phyloP scores from a whole-genome alignment of 35 echinoderm and acorn worm species.

The Lytechinus pictus region DNA sequence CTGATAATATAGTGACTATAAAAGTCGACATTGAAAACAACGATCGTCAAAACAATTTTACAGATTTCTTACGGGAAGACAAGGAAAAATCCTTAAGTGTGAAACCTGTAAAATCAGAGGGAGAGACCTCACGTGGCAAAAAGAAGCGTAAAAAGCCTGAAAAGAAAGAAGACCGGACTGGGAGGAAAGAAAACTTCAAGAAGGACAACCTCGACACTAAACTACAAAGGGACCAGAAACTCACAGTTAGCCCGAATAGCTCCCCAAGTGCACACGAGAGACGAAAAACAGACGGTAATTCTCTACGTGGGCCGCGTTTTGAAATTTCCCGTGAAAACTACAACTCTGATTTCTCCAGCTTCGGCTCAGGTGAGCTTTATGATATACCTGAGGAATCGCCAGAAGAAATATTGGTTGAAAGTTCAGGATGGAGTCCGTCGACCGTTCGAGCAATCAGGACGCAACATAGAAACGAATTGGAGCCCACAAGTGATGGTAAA shows the following conservation, averaged over 20 bases:
- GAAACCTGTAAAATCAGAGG: background rate
- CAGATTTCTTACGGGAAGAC: background rate
- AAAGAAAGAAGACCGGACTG: background rate
- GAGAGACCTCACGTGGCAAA: background rate
- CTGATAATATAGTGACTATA: constrained; percentile 33
- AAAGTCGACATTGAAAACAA: constrained; percentile 64
- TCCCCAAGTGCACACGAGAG: constrained; percentile 11
- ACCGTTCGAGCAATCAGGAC: constrained; percentile 2
- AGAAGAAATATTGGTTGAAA: constrained; percentile 54
- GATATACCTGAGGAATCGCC: constrained; percentile 68
- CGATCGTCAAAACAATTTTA: background rate
- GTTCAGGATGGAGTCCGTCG: constrained; percentile 20
- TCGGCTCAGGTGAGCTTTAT: constrained; percentile 66
- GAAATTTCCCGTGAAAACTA: constrained; percentile 57
- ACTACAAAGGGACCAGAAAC: background rate
- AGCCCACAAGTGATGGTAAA: background rate
- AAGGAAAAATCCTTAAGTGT: background rate
- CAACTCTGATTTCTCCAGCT: constrained; percentile 51
- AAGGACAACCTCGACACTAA: background rate
- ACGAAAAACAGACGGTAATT: background rate
- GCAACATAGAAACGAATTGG: background rate
- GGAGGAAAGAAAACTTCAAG: background rate
- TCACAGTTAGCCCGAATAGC: background rate
- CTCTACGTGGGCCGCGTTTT: constrained; percentile 31
- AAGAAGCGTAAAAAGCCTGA: constrained; percentile 13